Evolutionary conservation across 2,113 vertebrate species (phyloP).

Genomic region (Scomber colias): DNA sequence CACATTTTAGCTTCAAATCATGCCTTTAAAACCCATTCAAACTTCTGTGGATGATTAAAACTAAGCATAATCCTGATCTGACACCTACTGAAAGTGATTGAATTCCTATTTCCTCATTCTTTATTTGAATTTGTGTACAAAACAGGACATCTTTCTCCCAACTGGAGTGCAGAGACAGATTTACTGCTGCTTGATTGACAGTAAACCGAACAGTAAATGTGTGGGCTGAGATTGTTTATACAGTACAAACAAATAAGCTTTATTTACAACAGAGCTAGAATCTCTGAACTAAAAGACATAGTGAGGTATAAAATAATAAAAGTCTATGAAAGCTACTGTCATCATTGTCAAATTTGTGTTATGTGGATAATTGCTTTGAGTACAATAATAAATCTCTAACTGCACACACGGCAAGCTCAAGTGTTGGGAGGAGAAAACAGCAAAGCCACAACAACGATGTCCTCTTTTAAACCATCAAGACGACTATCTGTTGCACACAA

Average conservation of each 20-base stretch:
- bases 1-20: neutral
- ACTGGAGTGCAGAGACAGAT: neutral
- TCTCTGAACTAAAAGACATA: neutral
- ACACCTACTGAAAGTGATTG: neutral
- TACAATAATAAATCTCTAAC: neutral
- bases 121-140: neutral
- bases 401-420: neutral
- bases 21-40: no score
- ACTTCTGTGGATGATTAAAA: no score
- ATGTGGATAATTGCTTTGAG: neutral
- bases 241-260: neutral
- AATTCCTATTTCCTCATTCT: neutral
- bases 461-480: neutral
- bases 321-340: neutral
- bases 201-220: neutral
- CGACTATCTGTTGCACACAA: slow-evolving; percentile 1
- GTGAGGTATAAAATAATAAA: neutral
- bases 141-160: neutral
- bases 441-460: slow-evolving; percentile 23
- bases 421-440: neutral
- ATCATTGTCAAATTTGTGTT: neutral
- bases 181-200: slow-evolving; percentile 4
- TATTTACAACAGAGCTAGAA: neutral
- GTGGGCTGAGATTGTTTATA: neutral
- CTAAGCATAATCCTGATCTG: neutral